Evolutionary conservation across 2,797 vertebrate genomes (phyloP).

Genomic region (Clarias platycephalus): DNA sequence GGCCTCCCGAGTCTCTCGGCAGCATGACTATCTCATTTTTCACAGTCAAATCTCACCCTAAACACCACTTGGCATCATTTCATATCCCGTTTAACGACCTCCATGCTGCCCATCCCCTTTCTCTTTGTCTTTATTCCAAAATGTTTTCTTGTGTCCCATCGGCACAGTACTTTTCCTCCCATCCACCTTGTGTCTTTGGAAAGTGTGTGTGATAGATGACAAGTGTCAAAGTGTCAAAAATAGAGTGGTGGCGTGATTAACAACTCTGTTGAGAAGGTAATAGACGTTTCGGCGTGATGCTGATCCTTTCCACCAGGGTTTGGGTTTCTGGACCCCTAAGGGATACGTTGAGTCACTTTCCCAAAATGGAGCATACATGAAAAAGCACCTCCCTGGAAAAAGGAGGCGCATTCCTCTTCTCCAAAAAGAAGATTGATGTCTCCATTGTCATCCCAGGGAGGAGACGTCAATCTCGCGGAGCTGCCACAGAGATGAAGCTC

Average conservation of each 20-base stretch:
- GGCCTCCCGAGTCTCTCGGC: constrained; percentile 62
- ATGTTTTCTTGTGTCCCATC: constrained; percentile 35
- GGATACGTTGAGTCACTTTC: constrained; percentile 72
- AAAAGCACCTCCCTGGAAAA: constrained; percentile 70
- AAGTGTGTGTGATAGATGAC: constrained; percentile 98
- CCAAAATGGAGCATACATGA: constrained; percentile 69
- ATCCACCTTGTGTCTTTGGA: constrained; percentile 74
- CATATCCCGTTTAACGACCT: constrained; percentile 43
- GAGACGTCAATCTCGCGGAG: constrained; percentile 76
- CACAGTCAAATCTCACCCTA: constrained; percentile 23
- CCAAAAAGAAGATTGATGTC: constrained; percentile 67
- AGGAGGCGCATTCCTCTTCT: constrained; percentile 61
- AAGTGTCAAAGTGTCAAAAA: constrained; percentile 96
- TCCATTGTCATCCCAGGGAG: constrained; percentile 75
- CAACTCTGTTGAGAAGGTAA: constrained; percentile 98
- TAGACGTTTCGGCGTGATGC: constrained; percentile 94
- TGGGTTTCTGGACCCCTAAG: constrained; percentile 90
- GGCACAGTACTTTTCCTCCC: constrained; percentile 59
- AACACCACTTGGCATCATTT: constrained; percentile 23
- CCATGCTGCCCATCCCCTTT: constrained; percentile 60
- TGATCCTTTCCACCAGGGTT: constrained; percentile 92
- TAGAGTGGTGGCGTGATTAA: constrained; percentile 98
- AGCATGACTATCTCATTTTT: constrained; percentile 34
- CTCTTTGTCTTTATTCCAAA: constrained; percentile 54
- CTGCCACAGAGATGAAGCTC: constrained; percentile 54